These are phyloP conservation scores for Bolborhynchus lineola DNA, from an alignment of 2,113 vertebrate genomes.

Conservation along the genomic window DNA sequence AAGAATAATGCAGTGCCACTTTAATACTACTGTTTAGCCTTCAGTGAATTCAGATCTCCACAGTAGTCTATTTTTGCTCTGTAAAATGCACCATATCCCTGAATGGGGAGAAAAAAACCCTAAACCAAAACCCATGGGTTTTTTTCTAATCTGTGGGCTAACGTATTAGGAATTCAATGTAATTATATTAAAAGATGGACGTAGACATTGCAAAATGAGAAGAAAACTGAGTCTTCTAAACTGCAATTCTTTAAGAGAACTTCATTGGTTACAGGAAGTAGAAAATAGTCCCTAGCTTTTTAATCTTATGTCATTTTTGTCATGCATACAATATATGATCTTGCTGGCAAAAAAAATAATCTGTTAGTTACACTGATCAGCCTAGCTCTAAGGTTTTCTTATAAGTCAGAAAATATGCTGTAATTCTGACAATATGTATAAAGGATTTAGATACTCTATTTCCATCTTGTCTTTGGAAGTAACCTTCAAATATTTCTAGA, in stretches of 20 bases:
- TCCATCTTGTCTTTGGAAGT: neutral
- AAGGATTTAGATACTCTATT: neutral
- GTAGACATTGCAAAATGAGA: neutral
- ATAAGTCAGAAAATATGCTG: neutral
- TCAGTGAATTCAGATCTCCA: neutral
- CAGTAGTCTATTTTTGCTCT: neutral
- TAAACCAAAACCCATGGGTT: neutral
- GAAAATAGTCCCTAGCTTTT: neutral
- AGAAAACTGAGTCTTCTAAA: neutral
- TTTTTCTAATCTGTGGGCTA: neutral
- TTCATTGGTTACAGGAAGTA: neutral
- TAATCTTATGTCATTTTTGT: neutral
- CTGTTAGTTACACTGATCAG: neutral
- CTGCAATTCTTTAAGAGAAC: neutral
- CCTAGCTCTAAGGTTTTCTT: neutral
- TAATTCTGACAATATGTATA: neutral
- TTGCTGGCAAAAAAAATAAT: neutral
- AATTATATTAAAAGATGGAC: neutral
- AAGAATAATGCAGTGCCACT: neutral
- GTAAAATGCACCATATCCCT: neutral
- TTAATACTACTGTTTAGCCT: neutral
- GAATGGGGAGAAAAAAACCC: neutral
- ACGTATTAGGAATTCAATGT: neutral
- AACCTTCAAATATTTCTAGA: neutral
- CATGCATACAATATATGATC: too few species aligned